Evolutionary conservation across 2,113 vertebrate genomes (phyloP).

Genomic region (Cyrtonyx montezumae): DNA sequence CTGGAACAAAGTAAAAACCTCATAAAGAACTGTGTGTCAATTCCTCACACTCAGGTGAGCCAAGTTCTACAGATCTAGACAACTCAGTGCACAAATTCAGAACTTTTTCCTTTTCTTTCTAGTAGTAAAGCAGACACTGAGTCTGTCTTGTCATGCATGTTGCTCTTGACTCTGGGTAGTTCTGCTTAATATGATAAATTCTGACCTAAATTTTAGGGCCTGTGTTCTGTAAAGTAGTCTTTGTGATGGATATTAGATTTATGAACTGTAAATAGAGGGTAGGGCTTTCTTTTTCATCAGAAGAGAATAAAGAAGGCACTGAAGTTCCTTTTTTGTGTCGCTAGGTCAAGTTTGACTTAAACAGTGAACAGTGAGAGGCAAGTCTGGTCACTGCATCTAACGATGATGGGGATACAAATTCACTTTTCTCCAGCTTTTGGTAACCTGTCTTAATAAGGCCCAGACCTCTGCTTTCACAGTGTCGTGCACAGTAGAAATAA

Average conservation of each 20-base stretch:
- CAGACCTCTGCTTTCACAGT: conserved; percentile 59
- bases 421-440: conserved; percentile 23
- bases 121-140: background rate
- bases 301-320: background rate
- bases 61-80: background rate
- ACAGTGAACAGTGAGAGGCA: background rate
- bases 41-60: background rate
- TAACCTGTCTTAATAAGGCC: conserved; percentile 50
- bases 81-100: background rate
- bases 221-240: background rate
- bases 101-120: background rate
- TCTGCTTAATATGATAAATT: background rate
- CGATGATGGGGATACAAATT: conserved; percentile 20
- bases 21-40: rapidly evolving
- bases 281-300: background rate
- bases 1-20: background rate
- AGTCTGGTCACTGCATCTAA: background rate
- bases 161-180: background rate
- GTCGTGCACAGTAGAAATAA: conserved; percentile 54
- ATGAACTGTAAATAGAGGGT: background rate
- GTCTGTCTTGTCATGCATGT: background rate
- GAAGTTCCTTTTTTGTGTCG: background rate
- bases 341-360: conserved; percentile 11
- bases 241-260: background rate
- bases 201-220: background rate